These are phyloP conservation scores for Leucoma salicis DNA, from an alignment of 2,888 invertebrate genomes.

Conservation along the genomic window DNA sequence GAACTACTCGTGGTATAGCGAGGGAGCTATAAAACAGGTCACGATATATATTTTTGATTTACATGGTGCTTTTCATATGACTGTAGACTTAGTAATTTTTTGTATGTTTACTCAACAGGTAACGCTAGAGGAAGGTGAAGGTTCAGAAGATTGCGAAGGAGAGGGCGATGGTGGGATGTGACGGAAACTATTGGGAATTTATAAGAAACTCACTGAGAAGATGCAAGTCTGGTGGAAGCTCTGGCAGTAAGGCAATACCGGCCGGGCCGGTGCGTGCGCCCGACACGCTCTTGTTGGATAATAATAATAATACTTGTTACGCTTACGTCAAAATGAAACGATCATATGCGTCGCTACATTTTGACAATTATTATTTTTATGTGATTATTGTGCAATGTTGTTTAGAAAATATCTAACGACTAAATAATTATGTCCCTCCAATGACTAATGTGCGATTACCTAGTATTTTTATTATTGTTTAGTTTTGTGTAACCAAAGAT, in stretches of 20 bases:
- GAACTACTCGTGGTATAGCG: too few species aligned
- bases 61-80: too few species aligned
- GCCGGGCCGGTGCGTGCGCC: constrained; percentile 30
- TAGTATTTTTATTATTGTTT: constrained; percentile 75
- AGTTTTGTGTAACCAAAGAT: constrained; percentile 80
- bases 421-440: constrained; percentile 78
- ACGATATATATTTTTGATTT: too few species aligned
- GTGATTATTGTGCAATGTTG: constrained; percentile 78
- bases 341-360: constrained; percentile 68
- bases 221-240: constrained; percentile 94
- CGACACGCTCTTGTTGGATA: constrained; percentile 53
- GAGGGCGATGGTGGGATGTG: constrained; percentile 89
- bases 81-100: too few species aligned
- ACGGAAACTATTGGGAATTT: constrained; percentile 96
- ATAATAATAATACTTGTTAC: constrained; percentile 70
- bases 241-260: constrained; percentile 80
- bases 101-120: constrained; percentile 76
- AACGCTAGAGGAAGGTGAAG: constrained; percentile 93
- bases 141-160: constrained; percentile 83
- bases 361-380: constrained; percentile 74
- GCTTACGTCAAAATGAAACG: constrained; percentile 77
- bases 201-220: constrained; percentile 94
- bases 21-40: too few species aligned
- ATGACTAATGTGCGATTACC: constrained; percentile 75
- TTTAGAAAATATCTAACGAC: constrained; percentile 77